Percentiles rank a stretch among this genome's conserved stretches.
These are phyloP conservation scores for Trachelus iudaicus DNA, from an alignment of 2,888 invertebrate species.

Conservation along the genomic window DNA sequence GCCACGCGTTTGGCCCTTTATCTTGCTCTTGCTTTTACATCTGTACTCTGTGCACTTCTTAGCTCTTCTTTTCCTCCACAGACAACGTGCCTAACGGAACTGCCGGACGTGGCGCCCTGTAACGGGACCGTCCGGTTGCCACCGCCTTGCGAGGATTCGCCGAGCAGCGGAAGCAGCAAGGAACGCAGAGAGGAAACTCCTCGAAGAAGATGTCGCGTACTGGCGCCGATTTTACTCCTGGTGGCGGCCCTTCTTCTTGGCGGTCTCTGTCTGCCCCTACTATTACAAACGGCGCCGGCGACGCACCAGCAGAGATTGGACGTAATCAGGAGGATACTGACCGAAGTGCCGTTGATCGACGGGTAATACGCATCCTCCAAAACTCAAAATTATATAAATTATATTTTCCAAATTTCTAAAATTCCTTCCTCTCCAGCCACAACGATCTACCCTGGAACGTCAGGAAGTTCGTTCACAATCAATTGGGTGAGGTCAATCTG, in stretches of 20 bases:
- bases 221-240: conserved; percentile 59
- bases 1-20: no score
- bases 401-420: not conserved
- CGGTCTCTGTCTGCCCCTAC: conserved; percentile 63
- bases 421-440: conserved; percentile 66
- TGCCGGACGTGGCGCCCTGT: conserved; percentile 66
- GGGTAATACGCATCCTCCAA: conserved; percentile 73
- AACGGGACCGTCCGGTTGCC: conserved; percentile 61
- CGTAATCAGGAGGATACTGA: conserved; percentile 74
- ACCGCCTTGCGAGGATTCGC: conserved; percentile 62
- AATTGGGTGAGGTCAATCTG: conserved; percentile 62
- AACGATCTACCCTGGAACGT: conserved; percentile 93
- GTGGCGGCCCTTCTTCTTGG: conserved; percentile 59
- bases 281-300: conserved; percentile 63
- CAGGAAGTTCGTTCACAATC: conserved; percentile 87
- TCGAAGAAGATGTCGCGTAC: conserved; percentile 58
- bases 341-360: conserved; percentile 78
- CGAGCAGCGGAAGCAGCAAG: conserved; percentile 63
- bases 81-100: conserved; percentile 67
- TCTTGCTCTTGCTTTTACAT: not conserved
- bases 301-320: conserved; percentile 74
- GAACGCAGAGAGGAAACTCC: conserved; percentile 56
- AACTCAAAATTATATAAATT: no score
- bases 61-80: conserved; percentile 33
- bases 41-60: conserved; percentile 1